phyloP scores from a whole-genome alignment of 2,888 invertebrate genomes.

The Sericinus montela region DNA sequence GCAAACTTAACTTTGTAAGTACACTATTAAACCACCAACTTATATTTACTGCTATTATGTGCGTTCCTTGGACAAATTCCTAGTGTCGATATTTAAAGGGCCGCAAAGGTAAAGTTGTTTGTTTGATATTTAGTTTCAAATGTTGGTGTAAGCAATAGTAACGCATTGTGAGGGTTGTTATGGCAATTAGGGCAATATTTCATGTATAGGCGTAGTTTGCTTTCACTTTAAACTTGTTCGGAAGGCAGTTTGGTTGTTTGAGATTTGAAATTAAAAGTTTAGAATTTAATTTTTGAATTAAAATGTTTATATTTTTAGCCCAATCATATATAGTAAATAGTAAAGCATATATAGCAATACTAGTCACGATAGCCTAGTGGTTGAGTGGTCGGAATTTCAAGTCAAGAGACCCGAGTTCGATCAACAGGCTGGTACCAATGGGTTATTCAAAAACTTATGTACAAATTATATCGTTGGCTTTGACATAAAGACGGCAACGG shows the following conservation, averaged over 20 bases:
- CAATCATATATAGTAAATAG: too few relatives aligned
- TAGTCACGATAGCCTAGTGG: too few relatives aligned
- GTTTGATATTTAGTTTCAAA: conserved; percentile 14
- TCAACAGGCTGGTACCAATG: too few relatives aligned
- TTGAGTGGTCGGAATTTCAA: too few relatives aligned
- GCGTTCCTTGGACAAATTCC: background rate
- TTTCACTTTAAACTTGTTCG: conserved; percentile 12
- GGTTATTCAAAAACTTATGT: too few relatives aligned
- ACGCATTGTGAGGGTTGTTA: conserved; percentile 18
- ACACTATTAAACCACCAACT: conserved; percentile 6
- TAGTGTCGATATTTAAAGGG: background rate
- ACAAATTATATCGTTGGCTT: too few relatives aligned
- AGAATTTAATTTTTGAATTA: too few relatives aligned
- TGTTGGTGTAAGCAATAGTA: conserved; percentile 15
- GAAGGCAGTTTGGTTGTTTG: background rate
- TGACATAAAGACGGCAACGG: too few relatives aligned
- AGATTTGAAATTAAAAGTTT: too few relatives aligned
- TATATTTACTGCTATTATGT: background rate
- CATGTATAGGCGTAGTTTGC: conserved; percentile 9
- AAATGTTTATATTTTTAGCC: too few relatives aligned
- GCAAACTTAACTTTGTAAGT: conserved; percentile 8
- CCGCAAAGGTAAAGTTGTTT: conserved; percentile 1
- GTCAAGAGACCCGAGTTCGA: too few relatives aligned
- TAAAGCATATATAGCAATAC: too few relatives aligned
- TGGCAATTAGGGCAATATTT: conserved; percentile 14